Percentiles rank a stretch among this genome's conserved stretches.
Evolutionary conservation across 1,140 invertebrate genomes (phyloP).

Genomic region (Phortica variegata): DNA sequence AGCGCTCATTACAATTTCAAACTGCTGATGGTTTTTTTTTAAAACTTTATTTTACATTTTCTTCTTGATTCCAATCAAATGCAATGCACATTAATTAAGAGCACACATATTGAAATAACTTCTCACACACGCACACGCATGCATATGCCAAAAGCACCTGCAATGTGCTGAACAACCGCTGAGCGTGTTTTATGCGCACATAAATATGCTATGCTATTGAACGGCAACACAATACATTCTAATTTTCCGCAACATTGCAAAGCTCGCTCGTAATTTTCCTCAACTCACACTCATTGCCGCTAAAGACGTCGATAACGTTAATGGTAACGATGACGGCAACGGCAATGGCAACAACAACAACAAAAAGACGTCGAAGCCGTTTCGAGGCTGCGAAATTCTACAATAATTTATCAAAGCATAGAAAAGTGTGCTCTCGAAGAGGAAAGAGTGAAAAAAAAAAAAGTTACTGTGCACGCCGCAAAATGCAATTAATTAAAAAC

Average conservation of each 20-base stretch:
- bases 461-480: conserved; percentile 7
- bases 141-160: too few species aligned
- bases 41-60: too few species aligned
- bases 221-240: conserved; percentile 38
- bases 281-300: conserved; percentile 16
- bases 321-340: conserved; percentile 1
- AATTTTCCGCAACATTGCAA: conserved; percentile 38
- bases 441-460: conserved; percentile 4
- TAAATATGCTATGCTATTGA: conserved; percentile 38
- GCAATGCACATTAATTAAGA: too few species aligned
- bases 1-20: too few species aligned
- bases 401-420: too few species aligned
- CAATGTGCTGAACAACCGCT: too few species aligned
- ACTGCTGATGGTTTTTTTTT: too few species aligned
- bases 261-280: conserved; percentile 1
- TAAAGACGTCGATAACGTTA: conserved; percentile 2
- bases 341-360: conserved; percentile 10
- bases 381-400: too few species aligned
- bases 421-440: too few species aligned
- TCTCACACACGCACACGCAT: too few species aligned
- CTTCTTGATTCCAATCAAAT: too few species aligned
- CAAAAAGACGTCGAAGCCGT: neutral
- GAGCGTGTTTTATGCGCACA: conserved; percentile 30
- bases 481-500: conserved; percentile 51
- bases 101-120: too few species aligned